phyloP scores from a whole-genome alignment of 2,113 vertebrate genomes.

The Cariama cristata region DNA sequence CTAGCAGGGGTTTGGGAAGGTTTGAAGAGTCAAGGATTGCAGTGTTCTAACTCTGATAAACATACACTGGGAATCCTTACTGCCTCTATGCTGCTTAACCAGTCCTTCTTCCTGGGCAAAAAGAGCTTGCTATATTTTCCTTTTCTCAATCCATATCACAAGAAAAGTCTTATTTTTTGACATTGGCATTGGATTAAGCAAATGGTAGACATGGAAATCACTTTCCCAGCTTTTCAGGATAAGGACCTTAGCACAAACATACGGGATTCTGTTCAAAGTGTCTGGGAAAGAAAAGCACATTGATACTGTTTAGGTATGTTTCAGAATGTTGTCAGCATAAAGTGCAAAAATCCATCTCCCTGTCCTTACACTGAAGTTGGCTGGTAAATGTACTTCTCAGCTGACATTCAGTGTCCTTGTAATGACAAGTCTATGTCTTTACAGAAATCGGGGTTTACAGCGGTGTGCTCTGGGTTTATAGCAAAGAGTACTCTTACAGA shows the following conservation, averaged over 20 bases:
- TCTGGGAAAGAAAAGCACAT: neutral
- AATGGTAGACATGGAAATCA: neutral
- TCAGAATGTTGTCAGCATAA: neutral
- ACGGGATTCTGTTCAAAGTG: neutral
- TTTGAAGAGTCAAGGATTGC: neutral
- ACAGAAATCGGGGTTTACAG: neutral
- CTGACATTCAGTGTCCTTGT: conserved; percentile 8
- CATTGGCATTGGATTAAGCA: neutral
- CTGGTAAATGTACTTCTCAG: neutral
- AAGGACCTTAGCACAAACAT: neutral
- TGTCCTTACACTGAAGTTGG: neutral
- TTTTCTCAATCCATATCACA: neutral
- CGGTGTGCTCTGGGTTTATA: neutral
- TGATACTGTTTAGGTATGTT: neutral
- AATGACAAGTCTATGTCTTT: neutral
- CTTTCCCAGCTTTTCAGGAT: neutral
- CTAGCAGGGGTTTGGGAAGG: neutral
- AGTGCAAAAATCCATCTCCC: neutral
- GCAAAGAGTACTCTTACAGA: neutral
- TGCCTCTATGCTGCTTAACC: neutral
- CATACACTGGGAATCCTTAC: neutral
- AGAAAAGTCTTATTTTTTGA: neutral
- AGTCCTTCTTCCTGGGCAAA: neutral
- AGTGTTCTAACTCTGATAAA: neutral
- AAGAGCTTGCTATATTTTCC: neutral